These are phyloP conservation scores for Diprion similis DNA, from an alignment of 1,140 invertebrate genomes.

Conservation along the genomic window DNA sequence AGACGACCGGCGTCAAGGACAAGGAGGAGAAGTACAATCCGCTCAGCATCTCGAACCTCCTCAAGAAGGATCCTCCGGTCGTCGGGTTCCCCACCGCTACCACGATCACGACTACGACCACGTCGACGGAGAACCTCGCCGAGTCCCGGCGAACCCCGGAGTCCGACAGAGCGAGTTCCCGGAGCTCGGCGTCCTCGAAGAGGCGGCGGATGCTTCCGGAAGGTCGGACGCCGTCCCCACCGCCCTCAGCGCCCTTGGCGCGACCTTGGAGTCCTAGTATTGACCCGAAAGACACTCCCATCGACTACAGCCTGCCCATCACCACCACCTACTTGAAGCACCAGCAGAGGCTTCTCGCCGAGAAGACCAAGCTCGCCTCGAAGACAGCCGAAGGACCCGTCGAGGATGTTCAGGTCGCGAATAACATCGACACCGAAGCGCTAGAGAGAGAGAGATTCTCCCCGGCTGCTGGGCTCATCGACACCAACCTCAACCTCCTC, in stretches of 20 bases:
- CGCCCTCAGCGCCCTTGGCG: conserved; percentile 43
- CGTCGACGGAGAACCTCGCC: conserved; percentile 36
- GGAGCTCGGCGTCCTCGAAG: conserved; percentile 52
- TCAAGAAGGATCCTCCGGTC: conserved; percentile 69
- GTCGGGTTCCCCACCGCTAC: conserved; percentile 49
- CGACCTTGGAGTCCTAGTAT: conserved; percentile 52
- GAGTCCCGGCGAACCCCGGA: conserved; percentile 52
- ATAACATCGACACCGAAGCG: conserved; percentile 20
- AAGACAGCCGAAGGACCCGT: conserved; percentile 23
- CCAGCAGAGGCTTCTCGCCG: conserved; percentile 65
- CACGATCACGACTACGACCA: conserved; percentile 24
- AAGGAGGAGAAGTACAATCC: conserved; percentile 70
- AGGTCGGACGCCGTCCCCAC: conserved; percentile 53
- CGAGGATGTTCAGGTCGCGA: conserved; percentile 2
- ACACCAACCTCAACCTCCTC: conserved; percentile 57
- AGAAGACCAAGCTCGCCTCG: conserved; percentile 41
- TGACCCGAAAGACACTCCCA: conserved; percentile 58
- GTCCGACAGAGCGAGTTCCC: conserved; percentile 52
- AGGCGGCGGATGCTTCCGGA: conserved; percentile 58
- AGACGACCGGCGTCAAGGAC: conserved; percentile 39
- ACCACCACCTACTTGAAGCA: conserved; percentile 87
- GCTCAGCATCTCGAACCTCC: conserved; percentile 71
- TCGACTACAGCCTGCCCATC: conserved; percentile 84
- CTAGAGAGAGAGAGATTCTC: conserved; percentile 43
- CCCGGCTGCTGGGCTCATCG: conserved; percentile 54